Percentiles rank a stretch among this genome's conserved stretches.
Conservation (phyloP, 2,888 invertebrate genomes). For the Epinotia bilunana region DNA sequence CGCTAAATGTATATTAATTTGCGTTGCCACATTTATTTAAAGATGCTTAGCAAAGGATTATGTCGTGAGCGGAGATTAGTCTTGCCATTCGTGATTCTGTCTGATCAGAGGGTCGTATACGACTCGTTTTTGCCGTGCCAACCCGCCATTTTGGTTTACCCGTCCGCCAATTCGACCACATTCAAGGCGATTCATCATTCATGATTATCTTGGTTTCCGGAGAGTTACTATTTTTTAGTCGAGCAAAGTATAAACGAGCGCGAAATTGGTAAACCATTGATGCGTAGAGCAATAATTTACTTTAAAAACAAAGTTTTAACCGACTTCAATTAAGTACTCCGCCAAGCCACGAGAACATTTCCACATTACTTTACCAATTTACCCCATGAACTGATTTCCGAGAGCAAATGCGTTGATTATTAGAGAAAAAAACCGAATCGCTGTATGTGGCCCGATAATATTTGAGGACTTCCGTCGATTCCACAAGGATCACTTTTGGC, state of each 20-base stretch:
- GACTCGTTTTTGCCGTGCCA: not conserved
- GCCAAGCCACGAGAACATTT: no score
- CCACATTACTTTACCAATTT: no score
- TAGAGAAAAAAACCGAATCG: no score
- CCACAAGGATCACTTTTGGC: no score
- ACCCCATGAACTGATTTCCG: no score
- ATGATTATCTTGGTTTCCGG: slow-evolving; percentile 42
- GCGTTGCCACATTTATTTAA: slow-evolving; percentile 18
- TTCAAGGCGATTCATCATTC: slow-evolving; percentile 46
- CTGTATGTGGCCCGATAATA: no score
- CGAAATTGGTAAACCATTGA: not conserved
- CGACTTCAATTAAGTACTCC: no score
- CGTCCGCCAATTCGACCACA: slow-evolving; percentile 37
- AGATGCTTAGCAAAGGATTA: slow-evolving; percentile 15
- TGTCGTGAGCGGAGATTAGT: slow-evolving; percentile 22
- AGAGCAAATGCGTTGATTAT: no score
- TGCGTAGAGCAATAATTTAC: not conserved
- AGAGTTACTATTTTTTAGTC: slow-evolving; percentile 33
- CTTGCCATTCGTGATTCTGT: slow-evolving; percentile 9
- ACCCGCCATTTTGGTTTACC: not conserved
- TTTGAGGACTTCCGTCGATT: no score
- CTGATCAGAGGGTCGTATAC: not conserved
- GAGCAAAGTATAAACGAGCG: not conserved
- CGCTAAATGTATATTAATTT: not conserved
- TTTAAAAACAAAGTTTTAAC: no score